Percentiles rank a stretch among this genome's conserved stretches.
phyloP scores from a whole-genome alignment of 2,797 vertebrate genomes.

The Margarornis squamiger region DNA sequence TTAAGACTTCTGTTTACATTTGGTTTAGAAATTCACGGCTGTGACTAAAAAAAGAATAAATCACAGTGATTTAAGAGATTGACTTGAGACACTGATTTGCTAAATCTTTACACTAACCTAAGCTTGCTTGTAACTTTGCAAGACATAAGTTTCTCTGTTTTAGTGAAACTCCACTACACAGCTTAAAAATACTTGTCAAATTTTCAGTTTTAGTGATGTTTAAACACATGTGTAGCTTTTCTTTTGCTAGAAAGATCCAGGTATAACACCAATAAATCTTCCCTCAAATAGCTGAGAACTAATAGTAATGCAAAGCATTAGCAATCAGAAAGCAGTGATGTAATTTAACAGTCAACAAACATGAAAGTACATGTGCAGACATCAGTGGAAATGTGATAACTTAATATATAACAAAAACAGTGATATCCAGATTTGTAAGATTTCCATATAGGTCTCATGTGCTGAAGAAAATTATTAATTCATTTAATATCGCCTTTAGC shows the following conservation, averaged over 20 bases:
- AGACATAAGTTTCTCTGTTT: background rate
- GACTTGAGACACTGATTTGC: background rate
- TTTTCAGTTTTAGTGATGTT: background rate
- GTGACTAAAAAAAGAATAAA: background rate
- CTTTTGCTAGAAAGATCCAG: background rate
- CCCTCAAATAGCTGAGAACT: background rate
- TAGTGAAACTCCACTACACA: background rate
- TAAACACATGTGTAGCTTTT: background rate
- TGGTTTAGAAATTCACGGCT: conserved; percentile 2
- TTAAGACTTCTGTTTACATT: conserved; percentile 4
- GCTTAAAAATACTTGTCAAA: background rate
- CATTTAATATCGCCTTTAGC: background rate
- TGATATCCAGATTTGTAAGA: background rate
- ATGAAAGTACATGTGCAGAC: background rate
- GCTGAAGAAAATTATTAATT: background rate
- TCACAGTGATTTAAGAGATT: background rate
- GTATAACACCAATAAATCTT: background rate
- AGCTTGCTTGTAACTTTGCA: background rate
- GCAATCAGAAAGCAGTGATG: background rate
- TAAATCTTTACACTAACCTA: conserved; percentile 1
- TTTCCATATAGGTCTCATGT: background rate
- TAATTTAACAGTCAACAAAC: background rate
- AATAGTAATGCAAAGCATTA: background rate
- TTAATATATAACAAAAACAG: background rate
- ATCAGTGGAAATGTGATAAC: background rate